Base-by-base conservation (phyloP, 1,140 invertebrate genomes). In the Bombus confusus region DNA sequence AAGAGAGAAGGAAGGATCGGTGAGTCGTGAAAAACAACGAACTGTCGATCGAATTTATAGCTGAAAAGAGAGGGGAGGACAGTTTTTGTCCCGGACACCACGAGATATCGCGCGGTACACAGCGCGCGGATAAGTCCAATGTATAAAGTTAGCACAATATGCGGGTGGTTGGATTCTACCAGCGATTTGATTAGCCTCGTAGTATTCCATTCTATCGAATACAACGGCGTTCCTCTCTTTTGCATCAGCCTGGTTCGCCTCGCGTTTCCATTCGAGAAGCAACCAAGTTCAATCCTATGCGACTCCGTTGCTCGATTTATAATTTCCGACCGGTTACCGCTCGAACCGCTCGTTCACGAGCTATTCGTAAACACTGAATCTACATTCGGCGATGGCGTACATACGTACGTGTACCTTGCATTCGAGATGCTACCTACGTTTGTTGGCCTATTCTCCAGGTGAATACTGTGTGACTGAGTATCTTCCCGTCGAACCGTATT, bases 1-100 rank as follows among this genome's bases (percentile, higher is more conserved):
- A 25, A 10, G 28, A n/a, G 18, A 12, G 8, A 13, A 43, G 18
- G 2, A 13, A 34, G 10, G 25, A 15, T 72, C 25, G 69, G 28
- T n/a, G 69, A 72, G 39, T n/a, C 39, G 59, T 78, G n/a, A 78
- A 78, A 78, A 78, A 64, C 76, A 78, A 78, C 76, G 66, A 52
- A 31, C 31, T 15, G 66, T 8, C 34, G 22, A 25, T 80, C 43
- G 78, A 28, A 69, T 80, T 69, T 69, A 80, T 77, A 28, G 39
- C 22, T 72, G 69, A 72, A 18, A 41, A n/a, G 28, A 5, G 37
- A 6, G 68, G 68, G 28, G 13, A 34, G n/a, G 18, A 10, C 0
- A 34, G 59, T 66, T 78, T 78, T 66, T 66, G n/a, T 39, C 2
- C 34, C 1, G n/a, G 59, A 64, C 39, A 28, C 68, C 68, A 5